These are phyloP conservation scores for Ricordea florida DNA, from an alignment of 92 coral and sea anemone species.

Conservation along the genomic window DNA sequence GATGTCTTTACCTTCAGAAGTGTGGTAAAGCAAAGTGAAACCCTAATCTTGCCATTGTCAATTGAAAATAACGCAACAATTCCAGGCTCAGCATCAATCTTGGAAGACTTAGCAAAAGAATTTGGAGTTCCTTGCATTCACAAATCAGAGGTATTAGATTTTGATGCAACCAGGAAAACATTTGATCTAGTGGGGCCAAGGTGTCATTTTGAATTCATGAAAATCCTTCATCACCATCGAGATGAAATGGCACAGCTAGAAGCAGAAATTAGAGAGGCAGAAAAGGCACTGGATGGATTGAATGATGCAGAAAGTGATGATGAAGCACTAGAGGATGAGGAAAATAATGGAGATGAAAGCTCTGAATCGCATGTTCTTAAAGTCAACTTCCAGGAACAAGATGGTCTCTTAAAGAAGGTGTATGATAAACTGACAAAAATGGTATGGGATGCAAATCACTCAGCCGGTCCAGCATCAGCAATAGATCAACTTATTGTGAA, in stretches of 20 bases:
- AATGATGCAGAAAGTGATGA: background rate
- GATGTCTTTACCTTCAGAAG: background rate
- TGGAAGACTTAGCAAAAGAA: constrained; percentile 59
- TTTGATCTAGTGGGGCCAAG: constrained; percentile 46
- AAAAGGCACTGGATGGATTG: background rate
- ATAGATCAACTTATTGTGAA: background rate
- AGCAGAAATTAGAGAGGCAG: background rate
- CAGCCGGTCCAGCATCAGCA: background rate
- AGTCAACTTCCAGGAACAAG: constrained; percentile 31
- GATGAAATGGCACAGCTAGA: constrained; percentile 14
- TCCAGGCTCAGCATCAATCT: constrained; percentile 44
- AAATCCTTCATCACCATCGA: constrained; percentile 5
- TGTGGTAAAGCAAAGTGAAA: background rate
- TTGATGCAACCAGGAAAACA: constrained; percentile 14
- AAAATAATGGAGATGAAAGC: background rate
- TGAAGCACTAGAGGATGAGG: background rate
- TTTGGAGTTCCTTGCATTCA: constrained; percentile 22
- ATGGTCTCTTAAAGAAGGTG: constrained; percentile 36
- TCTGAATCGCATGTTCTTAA: background rate
- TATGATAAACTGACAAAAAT: constrained; percentile 34
- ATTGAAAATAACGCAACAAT: constrained; percentile 46
- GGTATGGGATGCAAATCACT: constrained; percentile 50
- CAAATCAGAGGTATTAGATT: constrained; percentile 19
- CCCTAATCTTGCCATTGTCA: constrained; percentile 52
- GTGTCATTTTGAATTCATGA: constrained; percentile 28